Conservation (phyloP, 2,888 invertebrate species). For the Pediacus dermestoides region DNA sequence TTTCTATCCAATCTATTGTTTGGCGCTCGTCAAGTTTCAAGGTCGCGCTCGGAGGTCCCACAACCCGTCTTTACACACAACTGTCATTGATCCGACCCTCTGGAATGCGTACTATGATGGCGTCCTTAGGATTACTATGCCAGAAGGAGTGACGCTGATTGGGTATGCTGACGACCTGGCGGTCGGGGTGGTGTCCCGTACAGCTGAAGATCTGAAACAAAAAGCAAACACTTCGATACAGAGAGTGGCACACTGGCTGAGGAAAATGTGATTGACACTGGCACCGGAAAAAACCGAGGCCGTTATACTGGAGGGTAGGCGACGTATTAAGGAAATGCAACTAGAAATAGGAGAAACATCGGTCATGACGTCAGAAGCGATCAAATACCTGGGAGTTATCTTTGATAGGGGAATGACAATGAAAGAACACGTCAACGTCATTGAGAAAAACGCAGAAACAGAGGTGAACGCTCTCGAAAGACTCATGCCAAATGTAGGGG, state of each 20-base stretch:
- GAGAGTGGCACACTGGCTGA: conserved; percentile 10
- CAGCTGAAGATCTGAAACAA: neutral
- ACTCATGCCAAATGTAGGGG: conserved; percentile 14
- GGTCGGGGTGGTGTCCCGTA: neutral
- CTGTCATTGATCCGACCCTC: conserved; percentile 17
- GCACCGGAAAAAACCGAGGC: conserved; percentile 32
- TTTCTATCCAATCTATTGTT: no score
- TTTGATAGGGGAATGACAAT: neutral
- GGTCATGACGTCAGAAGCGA: neutral
- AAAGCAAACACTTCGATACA: conserved; percentile 4
- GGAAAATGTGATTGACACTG: conserved; percentile 30
- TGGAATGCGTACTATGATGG: conserved; percentile 15
- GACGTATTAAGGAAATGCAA: neutral
- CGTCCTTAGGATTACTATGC: conserved; percentile 5
- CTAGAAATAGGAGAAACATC: neutral
- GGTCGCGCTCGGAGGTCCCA: no score
- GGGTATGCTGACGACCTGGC: conserved; percentile 16
- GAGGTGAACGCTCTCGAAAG: neutral
- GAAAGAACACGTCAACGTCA: neutral
- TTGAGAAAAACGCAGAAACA: neutral
- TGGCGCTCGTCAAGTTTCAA: no score
- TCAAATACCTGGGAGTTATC: conserved; percentile 11
- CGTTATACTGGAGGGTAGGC: conserved; percentile 4
- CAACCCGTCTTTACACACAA: no score
- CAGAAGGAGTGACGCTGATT: conserved; percentile 5